Conservation (phyloP, 2,797 vertebrate genomes). For the Austrolebias charrua region DNA sequence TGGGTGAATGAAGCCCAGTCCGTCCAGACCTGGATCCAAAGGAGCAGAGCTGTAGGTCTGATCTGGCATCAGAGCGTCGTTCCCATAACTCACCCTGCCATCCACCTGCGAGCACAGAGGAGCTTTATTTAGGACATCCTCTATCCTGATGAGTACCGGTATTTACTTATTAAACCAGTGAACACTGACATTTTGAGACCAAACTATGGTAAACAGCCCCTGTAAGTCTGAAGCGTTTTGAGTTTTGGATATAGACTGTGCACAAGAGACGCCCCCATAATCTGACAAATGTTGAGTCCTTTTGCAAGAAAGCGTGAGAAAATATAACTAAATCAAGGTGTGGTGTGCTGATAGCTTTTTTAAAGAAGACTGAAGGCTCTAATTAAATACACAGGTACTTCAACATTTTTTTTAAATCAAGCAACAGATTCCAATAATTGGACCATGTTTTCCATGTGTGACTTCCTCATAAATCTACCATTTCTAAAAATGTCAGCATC, state of each 20-base stretch:
- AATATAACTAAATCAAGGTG: no score
- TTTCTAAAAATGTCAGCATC: neutral
- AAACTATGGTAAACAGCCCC: neutral
- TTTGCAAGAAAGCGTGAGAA: no score
- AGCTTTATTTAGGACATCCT: neutral
- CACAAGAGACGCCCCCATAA: no score
- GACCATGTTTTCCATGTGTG: neutral
- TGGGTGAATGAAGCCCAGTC: constrained; percentile 92
- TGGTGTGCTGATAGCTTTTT: no score
- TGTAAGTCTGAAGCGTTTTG: neutral
- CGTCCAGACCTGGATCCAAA: constrained; percentile 88
- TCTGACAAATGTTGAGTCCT: no score
- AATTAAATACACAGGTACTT: no score
- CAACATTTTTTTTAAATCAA: no score
- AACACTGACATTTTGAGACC: neutral
- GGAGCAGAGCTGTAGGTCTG: constrained; percentile 91
- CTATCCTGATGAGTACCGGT: constrained; percentile 4
- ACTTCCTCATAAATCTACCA: neutral
- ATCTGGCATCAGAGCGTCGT: constrained; percentile 95
- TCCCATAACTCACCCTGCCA: constrained; percentile 93
- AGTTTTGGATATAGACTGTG: neutral
- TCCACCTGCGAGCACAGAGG: constrained; percentile 73
- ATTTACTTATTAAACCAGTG: neutral
- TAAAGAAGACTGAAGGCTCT: no score
- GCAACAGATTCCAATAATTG: neutral